Evolutionary conservation across 2,797 vertebrate species (phyloP).

Genomic region (Oophaga sylvatica): DNA sequence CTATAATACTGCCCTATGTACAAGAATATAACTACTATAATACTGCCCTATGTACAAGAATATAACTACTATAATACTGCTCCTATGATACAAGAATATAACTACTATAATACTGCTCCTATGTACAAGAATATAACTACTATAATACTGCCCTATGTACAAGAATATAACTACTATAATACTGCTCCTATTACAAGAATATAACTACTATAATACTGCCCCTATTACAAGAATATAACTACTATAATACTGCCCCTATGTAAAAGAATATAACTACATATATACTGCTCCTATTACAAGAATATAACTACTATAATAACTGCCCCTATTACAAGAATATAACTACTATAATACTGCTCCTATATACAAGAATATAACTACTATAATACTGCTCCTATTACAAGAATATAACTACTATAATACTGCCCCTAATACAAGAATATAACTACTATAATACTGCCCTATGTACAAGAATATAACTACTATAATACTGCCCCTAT

Average conservation of each 20-base stretch:
- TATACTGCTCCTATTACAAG: not conserved
- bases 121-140: constrained; percentile 1
- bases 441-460: too few relatives aligned
- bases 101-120: constrained; percentile 3
- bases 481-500: too few relatives aligned
- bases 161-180: constrained; percentile 1
- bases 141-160: not conserved
- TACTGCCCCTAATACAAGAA: too few relatives aligned
- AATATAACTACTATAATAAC: constrained; percentile 1
- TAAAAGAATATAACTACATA: not conserved
- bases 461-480: too few relatives aligned
- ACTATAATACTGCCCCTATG: not conserved
- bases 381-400: not conserved
- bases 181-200: not conserved
- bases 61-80: constrained; percentile 8
- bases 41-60: not conserved
- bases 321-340: not conserved
- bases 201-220: not conserved
- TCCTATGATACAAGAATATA: not conserved
- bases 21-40: not conserved
- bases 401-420: not conserved
- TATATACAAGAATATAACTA: not conserved
- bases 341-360: constrained; percentile 2
- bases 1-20: not conserved
- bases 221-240: not conserved